phyloP scores from a whole-genome alignment of 2,888 invertebrate genomes.

The Bhutanitis thaidina region DNA sequence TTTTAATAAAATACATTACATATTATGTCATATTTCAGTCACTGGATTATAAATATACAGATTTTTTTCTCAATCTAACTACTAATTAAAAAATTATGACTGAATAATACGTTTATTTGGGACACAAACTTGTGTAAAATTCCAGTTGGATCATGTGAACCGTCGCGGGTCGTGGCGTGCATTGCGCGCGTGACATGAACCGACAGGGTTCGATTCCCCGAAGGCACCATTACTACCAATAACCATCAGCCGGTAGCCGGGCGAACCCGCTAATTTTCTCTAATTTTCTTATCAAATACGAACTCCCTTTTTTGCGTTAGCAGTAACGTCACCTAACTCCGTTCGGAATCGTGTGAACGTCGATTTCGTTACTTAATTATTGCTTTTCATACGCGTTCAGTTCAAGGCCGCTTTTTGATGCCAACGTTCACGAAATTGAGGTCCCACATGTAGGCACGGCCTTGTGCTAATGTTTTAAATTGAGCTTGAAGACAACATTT shows the following conservation, averaged over 20 bases:
- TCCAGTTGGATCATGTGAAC: constrained; percentile 47
- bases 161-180: constrained; percentile 44
- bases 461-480: constrained; percentile 62
- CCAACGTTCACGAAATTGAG: constrained; percentile 41
- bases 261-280: constrained; percentile 71
- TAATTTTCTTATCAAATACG: constrained; percentile 78
- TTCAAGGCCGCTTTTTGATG: constrained; percentile 45
- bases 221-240: constrained; percentile 73
- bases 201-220: constrained; percentile 59
- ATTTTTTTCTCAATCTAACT: too few relatives aligned
- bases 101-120: too few relatives aligned
- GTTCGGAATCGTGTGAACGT: constrained; percentile 62
- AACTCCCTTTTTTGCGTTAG: constrained; percentile 57
- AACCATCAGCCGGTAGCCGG: constrained; percentile 75
- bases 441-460: constrained; percentile 48
- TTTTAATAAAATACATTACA: too few relatives aligned
- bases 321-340: constrained; percentile 62
- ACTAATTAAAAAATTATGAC: too few relatives aligned
- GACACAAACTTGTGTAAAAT: background rate
- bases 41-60: too few relatives aligned
- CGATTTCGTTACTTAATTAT: constrained; percentile 60
- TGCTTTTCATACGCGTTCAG: constrained; percentile 37
- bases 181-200: constrained; percentile 64
- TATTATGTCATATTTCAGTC: too few relatives aligned
- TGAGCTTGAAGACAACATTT: constrained; percentile 55